These are phyloP conservation scores for Yasuhikotakia modesta DNA, from an alignment of 2,797 vertebrate genomes.

Conservation along the genomic window DNA sequence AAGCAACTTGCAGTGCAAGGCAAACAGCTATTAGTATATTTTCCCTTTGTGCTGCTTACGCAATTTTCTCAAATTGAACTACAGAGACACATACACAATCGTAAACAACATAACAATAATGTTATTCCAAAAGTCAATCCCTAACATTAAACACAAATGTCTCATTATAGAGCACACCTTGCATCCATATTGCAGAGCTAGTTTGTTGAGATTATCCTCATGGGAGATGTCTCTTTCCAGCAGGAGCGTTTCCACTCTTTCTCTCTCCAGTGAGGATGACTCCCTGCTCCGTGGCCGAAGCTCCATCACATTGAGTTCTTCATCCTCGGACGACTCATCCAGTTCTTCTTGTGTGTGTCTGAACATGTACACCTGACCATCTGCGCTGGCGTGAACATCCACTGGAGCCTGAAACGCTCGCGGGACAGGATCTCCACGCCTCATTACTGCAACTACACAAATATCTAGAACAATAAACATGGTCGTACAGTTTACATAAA, in stretches of 20 bases:
- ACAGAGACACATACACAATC: no score
- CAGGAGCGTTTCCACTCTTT: constrained; percentile 70
- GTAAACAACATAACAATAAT: neutral
- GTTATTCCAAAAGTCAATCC: no score
- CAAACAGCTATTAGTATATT: no score
- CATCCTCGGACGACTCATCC: constrained; percentile 78
- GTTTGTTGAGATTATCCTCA: constrained; percentile 89
- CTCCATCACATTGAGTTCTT: constrained; percentile 76
- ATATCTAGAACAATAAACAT: neutral
- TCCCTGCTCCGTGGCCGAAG: constrained; percentile 74
- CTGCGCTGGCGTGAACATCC: constrained; percentile 78
- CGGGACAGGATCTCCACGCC: constrained; percentile 73
- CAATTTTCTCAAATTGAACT: no score
- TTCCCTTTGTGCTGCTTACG: no score
- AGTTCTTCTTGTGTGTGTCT: constrained; percentile 69
- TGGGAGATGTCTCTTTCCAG: constrained; percentile 81
- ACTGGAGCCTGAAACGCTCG: constrained; percentile 86
- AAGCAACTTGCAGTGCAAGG: no score
- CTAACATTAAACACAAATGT: neutral
- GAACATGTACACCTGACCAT: constrained; percentile 86
- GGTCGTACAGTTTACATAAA: constrained; percentile 59
- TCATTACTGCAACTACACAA: constrained; percentile 70
- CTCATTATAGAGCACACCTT: constrained; percentile 75
- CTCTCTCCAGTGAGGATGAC: constrained; percentile 52
- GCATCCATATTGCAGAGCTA: constrained; percentile 92